These are phyloP conservation scores for Prenolepis imparis DNA, from an alignment of 2,888 invertebrate genomes.

Conservation along the genomic window DNA sequence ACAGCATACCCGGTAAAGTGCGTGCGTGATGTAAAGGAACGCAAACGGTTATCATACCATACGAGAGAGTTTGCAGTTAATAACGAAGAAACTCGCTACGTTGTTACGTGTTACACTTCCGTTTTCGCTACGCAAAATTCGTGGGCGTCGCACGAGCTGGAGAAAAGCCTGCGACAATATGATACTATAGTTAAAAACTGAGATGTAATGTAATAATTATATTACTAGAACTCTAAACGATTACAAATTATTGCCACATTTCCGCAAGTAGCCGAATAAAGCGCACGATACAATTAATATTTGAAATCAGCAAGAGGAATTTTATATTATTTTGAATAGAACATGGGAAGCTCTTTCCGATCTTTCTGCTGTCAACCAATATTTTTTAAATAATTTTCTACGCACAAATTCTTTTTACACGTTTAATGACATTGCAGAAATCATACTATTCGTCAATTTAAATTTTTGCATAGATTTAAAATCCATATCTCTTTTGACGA, in stretches of 20 bases:
- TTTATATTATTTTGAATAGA: not conserved
- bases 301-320: not conserved
- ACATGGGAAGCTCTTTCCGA: not conserved
- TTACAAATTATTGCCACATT: not conserved
- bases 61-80: conserved; percentile 42
- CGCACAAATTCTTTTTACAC: not conserved
- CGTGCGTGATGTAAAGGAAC: conserved; percentile 54
- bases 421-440: not conserved
- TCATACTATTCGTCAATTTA: not conserved
- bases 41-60: not conserved
- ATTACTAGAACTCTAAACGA: too few relatives aligned
- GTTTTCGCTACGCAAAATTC: conserved; percentile 60
- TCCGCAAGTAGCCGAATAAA: not conserved
- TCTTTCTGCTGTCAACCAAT: not conserved
- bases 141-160: conserved; percentile 28
- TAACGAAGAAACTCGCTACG: conserved; percentile 61
- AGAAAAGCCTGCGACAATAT: not conserved
- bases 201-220: too few relatives aligned
- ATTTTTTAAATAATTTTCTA: not conserved
- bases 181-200: too few relatives aligned
- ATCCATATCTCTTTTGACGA: not conserved
- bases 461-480: not conserved
- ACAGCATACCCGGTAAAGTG: conserved; percentile 28
- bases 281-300: not conserved
- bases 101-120: conserved; percentile 72